Percentiles rank a stretch among this genome's conserved stretches.
Evolutionary conservation across 2,797 vertebrate genomes (phyloP).

Genomic region (Pseudopleuronectes americanus): DNA sequence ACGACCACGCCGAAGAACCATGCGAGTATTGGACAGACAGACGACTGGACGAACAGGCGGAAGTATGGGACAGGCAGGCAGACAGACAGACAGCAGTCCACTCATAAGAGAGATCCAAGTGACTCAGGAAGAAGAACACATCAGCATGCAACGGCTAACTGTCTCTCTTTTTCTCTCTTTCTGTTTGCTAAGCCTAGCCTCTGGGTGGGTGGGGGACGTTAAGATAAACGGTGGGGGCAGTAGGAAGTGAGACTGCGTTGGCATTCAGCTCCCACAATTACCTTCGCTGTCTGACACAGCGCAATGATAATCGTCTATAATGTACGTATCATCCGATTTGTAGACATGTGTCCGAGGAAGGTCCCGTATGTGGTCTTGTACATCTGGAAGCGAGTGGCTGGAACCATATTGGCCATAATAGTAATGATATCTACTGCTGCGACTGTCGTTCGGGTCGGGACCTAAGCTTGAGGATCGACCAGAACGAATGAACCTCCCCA

Average conservation of each 20-base stretch:
- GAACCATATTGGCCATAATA: conserved; percentile 91
- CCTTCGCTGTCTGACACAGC: conserved; percentile 99
- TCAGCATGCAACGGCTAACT: conserved; percentile 83
- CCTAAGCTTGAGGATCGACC: conserved; percentile 86
- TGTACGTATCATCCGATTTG: conserved; percentile 97
- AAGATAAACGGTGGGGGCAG: conserved; percentile 79
- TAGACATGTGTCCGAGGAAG: conserved; percentile 94
- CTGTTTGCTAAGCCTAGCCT: conserved; percentile 77
- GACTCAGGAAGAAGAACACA: conserved; percentile 81
- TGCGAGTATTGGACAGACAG: conserved; percentile 78
- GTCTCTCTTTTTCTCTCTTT: conserved; percentile 71
- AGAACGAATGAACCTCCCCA: conserved; percentile 87
- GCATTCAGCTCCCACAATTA: conserved; percentile 90
- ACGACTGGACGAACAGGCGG: conserved; percentile 79
- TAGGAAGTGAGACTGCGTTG: conserved; percentile 82
- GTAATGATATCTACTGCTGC: conserved; percentile 81
- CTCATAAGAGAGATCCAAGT: conserved; percentile 78
- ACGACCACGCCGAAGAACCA: conserved; percentile 75
- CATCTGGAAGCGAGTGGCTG: conserved; percentile 99
- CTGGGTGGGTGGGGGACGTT: conserved; percentile 87
- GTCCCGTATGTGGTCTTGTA: conserved; percentile 97
- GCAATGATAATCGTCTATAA: conserved; percentile 98
- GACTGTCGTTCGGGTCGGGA: conserved; percentile 87
- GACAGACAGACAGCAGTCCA: conserved; percentile 84
- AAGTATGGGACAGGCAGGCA: conserved; percentile 77